Conservation (phyloP, 2,888 invertebrate species). For the Phaedon cochleariae region DNA sequence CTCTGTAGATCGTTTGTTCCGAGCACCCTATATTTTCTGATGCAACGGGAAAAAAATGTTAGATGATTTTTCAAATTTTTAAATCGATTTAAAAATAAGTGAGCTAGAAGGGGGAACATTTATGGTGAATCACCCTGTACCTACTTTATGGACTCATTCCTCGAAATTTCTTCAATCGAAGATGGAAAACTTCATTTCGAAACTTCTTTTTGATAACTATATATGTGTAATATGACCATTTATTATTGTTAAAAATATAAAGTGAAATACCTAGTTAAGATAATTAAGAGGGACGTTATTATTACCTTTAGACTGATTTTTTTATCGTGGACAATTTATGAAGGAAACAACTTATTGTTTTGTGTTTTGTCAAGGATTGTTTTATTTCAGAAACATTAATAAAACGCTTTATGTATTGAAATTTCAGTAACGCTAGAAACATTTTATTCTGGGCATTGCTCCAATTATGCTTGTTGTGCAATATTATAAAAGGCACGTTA, state of each 20-base stretch:
- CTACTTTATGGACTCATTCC: too few relatives aligned
- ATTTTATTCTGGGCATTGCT: neutral
- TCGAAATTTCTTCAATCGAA: too few relatives aligned
- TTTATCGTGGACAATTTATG: neutral
- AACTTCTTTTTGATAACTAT: neutral
- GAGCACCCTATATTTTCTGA: too few relatives aligned
- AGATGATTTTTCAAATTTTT: too few relatives aligned
- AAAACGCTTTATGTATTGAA: neutral
- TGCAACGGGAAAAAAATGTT: too few relatives aligned
- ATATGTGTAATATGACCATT: neutral
- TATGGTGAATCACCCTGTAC: too few relatives aligned
- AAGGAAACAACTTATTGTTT: neutral
- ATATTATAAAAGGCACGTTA: neutral
- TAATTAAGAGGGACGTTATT: neutral
- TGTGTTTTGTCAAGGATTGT: neutral
- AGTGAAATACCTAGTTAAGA: neutral
- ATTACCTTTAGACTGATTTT: slow-evolving; percentile 13
- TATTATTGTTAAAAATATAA: neutral
- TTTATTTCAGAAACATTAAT: neutral
- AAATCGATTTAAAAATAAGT: too few relatives aligned
- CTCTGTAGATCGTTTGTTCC: too few relatives aligned
- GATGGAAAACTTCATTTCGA: too few relatives aligned
- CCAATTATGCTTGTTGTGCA: neutral
- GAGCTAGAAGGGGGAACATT: too few relatives aligned
- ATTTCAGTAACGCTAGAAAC: too few relatives aligned